These are phyloP conservation scores for Amblyjoppa proteus DNA, from an alignment of 2,888 invertebrate species.

Conservation along the genomic window DNA sequence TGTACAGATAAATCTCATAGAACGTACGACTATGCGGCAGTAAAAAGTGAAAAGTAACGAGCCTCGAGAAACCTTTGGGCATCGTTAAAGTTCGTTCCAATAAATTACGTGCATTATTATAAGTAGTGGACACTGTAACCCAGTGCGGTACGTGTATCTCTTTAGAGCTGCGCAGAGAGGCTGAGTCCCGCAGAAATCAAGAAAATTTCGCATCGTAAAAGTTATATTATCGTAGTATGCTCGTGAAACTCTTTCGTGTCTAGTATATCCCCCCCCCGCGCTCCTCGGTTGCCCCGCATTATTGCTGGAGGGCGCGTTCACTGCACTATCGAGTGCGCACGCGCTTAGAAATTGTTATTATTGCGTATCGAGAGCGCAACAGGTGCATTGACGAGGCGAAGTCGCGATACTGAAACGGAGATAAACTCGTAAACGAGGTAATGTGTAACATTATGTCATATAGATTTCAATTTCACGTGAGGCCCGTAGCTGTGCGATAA, in stretches of 20 bases:
- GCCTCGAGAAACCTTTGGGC: constrained; percentile 36
- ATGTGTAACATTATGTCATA: constrained; percentile 25
- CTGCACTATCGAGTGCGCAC: not conserved
- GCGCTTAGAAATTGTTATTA: constrained; percentile 29
- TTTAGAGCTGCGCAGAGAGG: constrained; percentile 39
- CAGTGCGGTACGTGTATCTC: constrained; percentile 25
- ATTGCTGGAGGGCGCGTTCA: not conserved
- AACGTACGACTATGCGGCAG: not conserved
- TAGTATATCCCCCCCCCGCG: not conserved
- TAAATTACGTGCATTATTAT: constrained; percentile 51
- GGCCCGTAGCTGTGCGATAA: constrained; percentile 7
- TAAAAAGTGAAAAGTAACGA: constrained; percentile 10
- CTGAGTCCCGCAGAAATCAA: constrained; percentile 43
- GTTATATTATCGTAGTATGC: constrained; percentile 46
- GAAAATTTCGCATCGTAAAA: constrained; percentile 63
- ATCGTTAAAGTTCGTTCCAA: constrained; percentile 48
- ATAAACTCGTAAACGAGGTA: constrained; percentile 48
- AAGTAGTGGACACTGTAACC: not conserved
- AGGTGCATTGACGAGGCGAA: constrained; percentile 39
- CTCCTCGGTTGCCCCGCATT: not conserved
- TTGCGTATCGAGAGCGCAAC: constrained; percentile 46
- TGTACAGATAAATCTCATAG: not conserved
- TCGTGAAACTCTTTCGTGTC: constrained; percentile 29
- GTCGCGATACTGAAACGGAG: constrained; percentile 28
- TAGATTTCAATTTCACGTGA: constrained; percentile 34